Evolutionary conservation across 2,113 vertebrate species (phyloP).

Genomic region (Tupaia tana): DNA sequence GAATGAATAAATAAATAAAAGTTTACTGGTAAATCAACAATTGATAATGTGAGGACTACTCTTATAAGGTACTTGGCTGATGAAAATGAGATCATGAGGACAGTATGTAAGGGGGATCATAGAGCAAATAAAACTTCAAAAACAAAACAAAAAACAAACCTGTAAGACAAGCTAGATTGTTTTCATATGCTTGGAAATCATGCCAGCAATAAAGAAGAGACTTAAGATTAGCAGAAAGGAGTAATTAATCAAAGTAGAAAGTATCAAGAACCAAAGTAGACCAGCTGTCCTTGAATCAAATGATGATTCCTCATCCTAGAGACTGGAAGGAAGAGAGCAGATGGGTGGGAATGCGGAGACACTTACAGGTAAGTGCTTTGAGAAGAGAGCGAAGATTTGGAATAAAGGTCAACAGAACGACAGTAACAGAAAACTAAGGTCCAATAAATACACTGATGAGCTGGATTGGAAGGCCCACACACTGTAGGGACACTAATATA

Average conservation of each 20-base stretch:
- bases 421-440: not conserved
- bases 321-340: not conserved
- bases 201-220: not conserved
- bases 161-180: not conserved
- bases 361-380: not conserved
- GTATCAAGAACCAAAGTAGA: not conserved
- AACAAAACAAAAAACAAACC: not conserved
- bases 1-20: no score
- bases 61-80: slow-evolving; percentile 17
- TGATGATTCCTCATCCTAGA: not conserved
- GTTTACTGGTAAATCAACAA: slow-evolving; percentile 8
- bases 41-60: not conserved
- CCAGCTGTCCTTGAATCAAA: not conserved
- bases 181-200: slow-evolving; percentile 30
- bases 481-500: not conserved
- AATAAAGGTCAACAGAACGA: not conserved
- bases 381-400: not conserved
- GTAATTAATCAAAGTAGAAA: not conserved
- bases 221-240: not conserved
- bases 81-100: not conserved
- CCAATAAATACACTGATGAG: not conserved
- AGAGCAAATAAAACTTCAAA: not conserved
- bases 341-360: not conserved
- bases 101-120: not conserved
- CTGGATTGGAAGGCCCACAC: not conserved